phyloP scores from a whole-genome alignment of 2,888 invertebrate species.

The Acanthosepion esculentum region DNA sequence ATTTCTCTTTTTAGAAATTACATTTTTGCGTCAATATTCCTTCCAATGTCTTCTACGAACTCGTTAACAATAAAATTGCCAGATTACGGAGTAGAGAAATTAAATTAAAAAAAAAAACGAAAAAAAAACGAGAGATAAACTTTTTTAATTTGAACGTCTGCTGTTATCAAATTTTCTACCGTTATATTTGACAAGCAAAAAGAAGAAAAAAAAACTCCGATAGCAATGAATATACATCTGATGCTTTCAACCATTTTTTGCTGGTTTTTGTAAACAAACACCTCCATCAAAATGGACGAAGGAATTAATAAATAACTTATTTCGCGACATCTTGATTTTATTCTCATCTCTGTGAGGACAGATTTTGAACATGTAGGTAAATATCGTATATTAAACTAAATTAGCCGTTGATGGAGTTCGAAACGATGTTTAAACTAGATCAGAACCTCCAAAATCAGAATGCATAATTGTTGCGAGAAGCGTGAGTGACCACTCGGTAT shows the following conservation, averaged over 20 bases:
- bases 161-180: no score
- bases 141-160: no score
- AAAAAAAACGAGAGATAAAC: no score
- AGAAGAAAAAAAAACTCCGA: no score
- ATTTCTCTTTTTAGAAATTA: no score
- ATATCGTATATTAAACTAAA: neutral
- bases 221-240: neutral
- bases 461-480: neutral
- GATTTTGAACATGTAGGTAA: neutral
- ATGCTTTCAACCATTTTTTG: neutral
- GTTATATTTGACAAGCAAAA: no score
- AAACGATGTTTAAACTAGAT: neutral
- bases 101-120: no score
- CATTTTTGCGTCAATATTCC: no score
- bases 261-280: neutral
- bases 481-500: neutral
- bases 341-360: neutral
- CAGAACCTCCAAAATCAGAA: neutral
- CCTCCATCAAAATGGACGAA: neutral
- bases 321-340: slow-evolving; percentile 33
- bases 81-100: no score
- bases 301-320: neutral
- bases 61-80: no score
- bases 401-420: neutral
- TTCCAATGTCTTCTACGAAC: no score